phyloP scores from a whole-genome alignment of 2,113 vertebrate species.

The Nothocercus julius region DNA sequence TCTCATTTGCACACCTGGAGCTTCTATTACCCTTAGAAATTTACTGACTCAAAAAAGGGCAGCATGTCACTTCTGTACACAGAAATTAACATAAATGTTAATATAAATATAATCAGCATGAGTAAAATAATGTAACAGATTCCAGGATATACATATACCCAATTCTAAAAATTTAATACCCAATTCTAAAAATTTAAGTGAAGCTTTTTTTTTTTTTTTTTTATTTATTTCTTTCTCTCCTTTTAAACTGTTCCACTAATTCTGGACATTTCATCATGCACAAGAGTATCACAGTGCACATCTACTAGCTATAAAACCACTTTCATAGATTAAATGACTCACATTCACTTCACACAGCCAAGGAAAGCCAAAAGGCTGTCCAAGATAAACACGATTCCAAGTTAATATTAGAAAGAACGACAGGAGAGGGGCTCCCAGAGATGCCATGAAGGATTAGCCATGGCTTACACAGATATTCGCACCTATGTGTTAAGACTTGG shows the following conservation, averaged over 20 bases:
- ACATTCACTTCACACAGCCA: neutral
- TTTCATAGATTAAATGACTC: neutral
- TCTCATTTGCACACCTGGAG: neutral
- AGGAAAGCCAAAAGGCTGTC: neutral
- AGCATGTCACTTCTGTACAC: neutral
- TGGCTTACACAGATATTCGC: neutral
- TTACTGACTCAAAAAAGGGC: neutral
- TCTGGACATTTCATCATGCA: neutral
- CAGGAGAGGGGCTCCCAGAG: neutral
- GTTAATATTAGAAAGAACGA: neutral
- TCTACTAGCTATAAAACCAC: neutral
- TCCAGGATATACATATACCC: neutral
- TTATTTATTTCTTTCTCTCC: no score
- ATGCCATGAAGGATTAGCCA: neutral
- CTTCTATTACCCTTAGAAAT: slow-evolving; percentile 31
- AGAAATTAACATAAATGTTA: neutral
- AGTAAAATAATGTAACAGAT: neutral
- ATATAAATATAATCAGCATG: neutral
- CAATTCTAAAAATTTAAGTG: neutral
- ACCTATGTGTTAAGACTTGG: neutral
- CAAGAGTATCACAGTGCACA: neutral
- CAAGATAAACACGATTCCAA: slow-evolving; percentile 14
- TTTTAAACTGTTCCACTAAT: neutral
- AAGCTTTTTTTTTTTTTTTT: neutral
- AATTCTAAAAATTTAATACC: slow-evolving; percentile 1